Base-by-base conservation (phyloP, 2,113 vertebrate species). In the Caretta caretta region DNA sequence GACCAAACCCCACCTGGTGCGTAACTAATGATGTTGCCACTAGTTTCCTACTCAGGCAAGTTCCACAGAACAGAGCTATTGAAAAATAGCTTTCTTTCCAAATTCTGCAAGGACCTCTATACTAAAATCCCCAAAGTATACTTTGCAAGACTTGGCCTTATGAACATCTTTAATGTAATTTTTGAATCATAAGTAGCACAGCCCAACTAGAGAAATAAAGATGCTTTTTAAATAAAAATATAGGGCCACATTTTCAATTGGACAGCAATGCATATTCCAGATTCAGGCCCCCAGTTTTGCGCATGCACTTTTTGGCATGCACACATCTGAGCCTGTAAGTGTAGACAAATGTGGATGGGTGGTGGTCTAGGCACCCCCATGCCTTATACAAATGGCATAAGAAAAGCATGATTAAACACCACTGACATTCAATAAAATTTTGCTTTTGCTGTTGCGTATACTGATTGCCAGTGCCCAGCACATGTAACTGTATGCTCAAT, bases 131-230 rank as follows among this genome's bases (percentile, higher is more conserved):
- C 4, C 10, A 17, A 80, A 84, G 24, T 5, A 13, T 46, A 48
- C 78, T 94, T 84, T 54, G 22, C 1, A 83, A 72, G 38, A 72
- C 65, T 95, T 35, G 31, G 11, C 51, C 90, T 88, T 22, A 3
- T 57, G 49, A 95, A 84, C 17, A 80, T 4, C 62, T 91, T 93
- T 93, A 86, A 96, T 88, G 84, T 79, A 87, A 85, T n/a, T 91
- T 78, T 87, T 79, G n/a, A 92, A 93, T 95, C 81, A 29, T 87
- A 87, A 94, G 94, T 92, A 38, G 92, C n/a, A 38, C 90, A 95
- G 83, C 75, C 53, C 91, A 94, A 87, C 4, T 14, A 87, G 11
- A 12, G 14, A 92, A 29, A 95, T 88, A 92, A 90, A 92, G 72
- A 25, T 24, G 10, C 3, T 75, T 95, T 88, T 72, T 91, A 81